Conservation (phyloP, 2,797 vertebrate species). For the Sparidentex hasta region DNA sequence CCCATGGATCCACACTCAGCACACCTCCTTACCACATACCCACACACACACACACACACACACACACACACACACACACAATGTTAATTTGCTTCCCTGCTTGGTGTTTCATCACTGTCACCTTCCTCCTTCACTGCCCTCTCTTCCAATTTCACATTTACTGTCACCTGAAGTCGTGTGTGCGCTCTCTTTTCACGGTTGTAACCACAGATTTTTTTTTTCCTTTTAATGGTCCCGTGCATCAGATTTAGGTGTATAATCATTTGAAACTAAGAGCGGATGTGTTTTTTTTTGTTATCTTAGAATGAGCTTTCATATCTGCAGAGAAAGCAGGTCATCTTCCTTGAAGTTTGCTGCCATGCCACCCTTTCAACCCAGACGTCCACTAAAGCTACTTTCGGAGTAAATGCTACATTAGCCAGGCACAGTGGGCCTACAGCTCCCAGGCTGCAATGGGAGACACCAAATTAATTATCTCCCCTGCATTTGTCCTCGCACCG, state of each 20-base stretch:
- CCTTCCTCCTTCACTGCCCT: constrained; percentile 74
- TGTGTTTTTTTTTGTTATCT: no score
- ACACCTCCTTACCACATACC: neutral
- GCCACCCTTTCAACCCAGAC: constrained; percentile 61
- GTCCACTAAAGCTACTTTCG: constrained; percentile 60
- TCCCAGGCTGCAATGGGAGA: constrained; percentile 73
- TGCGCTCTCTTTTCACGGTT: constrained; percentile 41
- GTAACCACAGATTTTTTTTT: neutral
- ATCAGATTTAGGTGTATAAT: no score
- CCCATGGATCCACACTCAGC: constrained; percentile 35
- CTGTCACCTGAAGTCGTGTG: constrained; percentile 47
- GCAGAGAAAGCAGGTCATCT: no score
- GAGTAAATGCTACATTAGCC: constrained; percentile 74
- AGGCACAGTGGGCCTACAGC: constrained; percentile 68
- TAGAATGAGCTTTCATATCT: no score
- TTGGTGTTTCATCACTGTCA: constrained; percentile 82
- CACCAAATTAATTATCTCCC: constrained; percentile 85
- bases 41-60: constrained; percentile 29
- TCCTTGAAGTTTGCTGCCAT: no score
- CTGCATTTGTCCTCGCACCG: constrained; percentile 76
- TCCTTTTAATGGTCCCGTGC: neutral
- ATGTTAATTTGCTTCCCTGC: constrained; percentile 74
- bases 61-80: constrained; percentile 24
- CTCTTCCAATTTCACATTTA: constrained; percentile 63
- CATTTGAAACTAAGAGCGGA: no score